Evolutionary conservation across 2,888 invertebrate genomes (phyloP).

Genomic region (Callimorpha dominula): DNA sequence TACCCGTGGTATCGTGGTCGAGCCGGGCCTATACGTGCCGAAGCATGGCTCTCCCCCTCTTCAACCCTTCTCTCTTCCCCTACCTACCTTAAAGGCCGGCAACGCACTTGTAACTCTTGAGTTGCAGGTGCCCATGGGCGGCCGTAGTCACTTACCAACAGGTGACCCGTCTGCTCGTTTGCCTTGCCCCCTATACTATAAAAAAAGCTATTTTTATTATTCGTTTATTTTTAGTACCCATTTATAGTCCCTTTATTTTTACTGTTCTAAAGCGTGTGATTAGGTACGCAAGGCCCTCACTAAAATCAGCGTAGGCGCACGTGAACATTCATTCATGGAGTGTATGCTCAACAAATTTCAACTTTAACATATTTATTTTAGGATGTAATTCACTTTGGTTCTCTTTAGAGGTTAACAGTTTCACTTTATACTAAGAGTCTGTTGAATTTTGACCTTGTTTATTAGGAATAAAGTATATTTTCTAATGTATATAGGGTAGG

Average conservation of each 20-base stretch:
- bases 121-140: not conserved
- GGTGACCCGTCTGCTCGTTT: too few relatives aligned
- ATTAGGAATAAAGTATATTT: slow-evolving; percentile 7
- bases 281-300: slow-evolving; percentile 38
- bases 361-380: not conserved
- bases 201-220: not conserved
- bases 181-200: not conserved
- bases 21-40: too few relatives aligned
- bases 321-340: slow-evolving; percentile 60
- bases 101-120: too few relatives aligned
- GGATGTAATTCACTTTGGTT: slow-evolving; percentile 10
- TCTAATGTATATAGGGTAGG: slow-evolving; percentile 22
- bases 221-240: not conserved
- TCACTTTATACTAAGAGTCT: not conserved
- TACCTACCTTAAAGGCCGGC: too few relatives aligned
- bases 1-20: too few relatives aligned
- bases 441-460: slow-evolving; percentile 9
- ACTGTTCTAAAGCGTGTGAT: slow-evolving; percentile 24
- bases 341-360: slow-evolving; percentile 21
- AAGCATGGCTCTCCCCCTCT: too few relatives aligned
- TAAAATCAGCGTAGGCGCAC: slow-evolving; percentile 62
- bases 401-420: slow-evolving; percentile 29
- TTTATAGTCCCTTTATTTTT: not conserved
- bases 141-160: too few relatives aligned
- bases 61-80: too few relatives aligned